Percentiles rank a stretch among this genome's conserved stretches.
phyloP scores from a whole-genome alignment of 2,888 invertebrate genomes.

The Microchrysa polita region DNA sequence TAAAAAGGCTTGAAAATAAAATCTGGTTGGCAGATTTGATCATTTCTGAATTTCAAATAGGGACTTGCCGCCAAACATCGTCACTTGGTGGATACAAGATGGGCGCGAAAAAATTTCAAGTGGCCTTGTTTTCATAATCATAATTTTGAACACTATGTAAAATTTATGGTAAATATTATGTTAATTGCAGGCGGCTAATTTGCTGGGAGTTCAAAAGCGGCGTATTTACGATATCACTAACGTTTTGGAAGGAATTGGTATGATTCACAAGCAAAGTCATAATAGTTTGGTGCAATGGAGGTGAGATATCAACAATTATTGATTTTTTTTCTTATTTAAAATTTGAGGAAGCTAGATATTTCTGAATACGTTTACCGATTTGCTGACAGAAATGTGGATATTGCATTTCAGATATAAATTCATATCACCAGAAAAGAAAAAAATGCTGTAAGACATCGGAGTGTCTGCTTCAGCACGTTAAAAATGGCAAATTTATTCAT shows the following conservation, averaged over 20 bases:
- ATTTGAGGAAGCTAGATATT: too few species aligned
- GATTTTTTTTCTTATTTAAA: constrained; percentile 1
- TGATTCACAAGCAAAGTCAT: constrained; percentile 82
- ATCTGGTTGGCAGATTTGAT: neutral
- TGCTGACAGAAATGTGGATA: too few species aligned
- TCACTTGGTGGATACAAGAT: neutral
- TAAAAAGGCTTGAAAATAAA: too few species aligned
- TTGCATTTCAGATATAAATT: too few species aligned
- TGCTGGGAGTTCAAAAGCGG: constrained; percentile 79
- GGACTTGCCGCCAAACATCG: constrained; percentile 47
- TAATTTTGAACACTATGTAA: too few species aligned
- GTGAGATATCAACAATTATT: constrained; percentile 66
- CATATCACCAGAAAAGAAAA: too few species aligned
- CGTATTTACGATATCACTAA: constrained; percentile 86
- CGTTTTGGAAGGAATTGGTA: constrained; percentile 81
- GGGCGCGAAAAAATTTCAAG: constrained; percentile 44
- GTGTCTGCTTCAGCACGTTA: too few species aligned
- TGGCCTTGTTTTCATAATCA: constrained; percentile 32
- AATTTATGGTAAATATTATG: constrained; percentile 1
- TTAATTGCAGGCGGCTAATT: constrained; percentile 74
- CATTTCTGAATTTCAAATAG: constrained; percentile 18
- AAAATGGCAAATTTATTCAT: too few species aligned
- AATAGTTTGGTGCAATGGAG: constrained; percentile 82
- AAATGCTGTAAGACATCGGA: too few species aligned
- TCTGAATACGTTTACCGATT: too few species aligned